These are phyloP conservation scores for Melanitta fusca DNA, from an alignment of 2,797 vertebrate genomes.

Conservation along the genomic window DNA sequence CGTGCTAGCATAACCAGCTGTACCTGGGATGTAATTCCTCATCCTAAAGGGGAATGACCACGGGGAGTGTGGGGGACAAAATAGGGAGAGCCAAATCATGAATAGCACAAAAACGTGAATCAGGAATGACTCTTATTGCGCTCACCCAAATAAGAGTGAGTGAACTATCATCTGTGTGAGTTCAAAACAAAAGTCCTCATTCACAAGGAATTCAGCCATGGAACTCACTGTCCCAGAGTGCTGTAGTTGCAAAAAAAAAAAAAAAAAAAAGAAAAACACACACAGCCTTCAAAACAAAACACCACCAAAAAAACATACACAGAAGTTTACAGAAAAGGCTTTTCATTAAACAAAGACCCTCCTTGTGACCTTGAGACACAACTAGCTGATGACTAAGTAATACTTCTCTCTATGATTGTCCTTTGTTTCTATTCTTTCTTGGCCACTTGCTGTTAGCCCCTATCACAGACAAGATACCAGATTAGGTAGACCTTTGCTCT, in stretches of 20 bases:
- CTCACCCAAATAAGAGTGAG: background rate
- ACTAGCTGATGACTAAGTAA: background rate
- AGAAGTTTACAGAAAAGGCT: background rate
- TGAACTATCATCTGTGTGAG: background rate
- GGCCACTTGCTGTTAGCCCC: background rate
- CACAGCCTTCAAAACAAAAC: background rate
- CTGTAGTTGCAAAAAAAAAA: background rate
- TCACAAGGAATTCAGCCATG: background rate
- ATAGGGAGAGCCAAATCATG: fast-evolving
- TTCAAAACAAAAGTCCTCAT: conserved; percentile 13
- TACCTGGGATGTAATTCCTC: background rate
- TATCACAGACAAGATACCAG: background rate
- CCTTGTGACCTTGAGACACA: background rate
- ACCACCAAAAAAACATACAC: background rate
- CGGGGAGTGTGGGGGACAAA: background rate
- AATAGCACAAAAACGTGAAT: background rate
- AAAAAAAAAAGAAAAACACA: background rate
- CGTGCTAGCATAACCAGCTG: background rate
- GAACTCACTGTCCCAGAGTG: background rate
- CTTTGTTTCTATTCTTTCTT: background rate
- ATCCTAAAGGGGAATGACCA: background rate
- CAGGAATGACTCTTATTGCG: background rate
- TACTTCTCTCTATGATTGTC: fast-evolving
- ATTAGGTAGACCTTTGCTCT: background rate
- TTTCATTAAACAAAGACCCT: background rate